Evolutionary conservation across 2,113 vertebrate genomes (phyloP).

Genomic region (Hydrolagus affinis): DNA sequence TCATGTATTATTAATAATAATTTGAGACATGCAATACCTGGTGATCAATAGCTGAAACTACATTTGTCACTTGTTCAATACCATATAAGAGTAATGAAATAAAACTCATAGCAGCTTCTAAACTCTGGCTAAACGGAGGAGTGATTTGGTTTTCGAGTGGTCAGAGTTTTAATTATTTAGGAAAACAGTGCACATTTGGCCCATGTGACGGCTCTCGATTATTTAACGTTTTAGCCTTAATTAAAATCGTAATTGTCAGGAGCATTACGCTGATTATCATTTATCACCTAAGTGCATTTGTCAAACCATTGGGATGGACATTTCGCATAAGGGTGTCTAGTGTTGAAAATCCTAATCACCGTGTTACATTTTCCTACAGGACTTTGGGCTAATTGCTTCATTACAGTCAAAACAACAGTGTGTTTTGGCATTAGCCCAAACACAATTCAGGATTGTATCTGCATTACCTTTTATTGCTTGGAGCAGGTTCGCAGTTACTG

Average conservation of each 20-base stretch:
- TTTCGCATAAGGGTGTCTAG: slow-evolving; percentile 21
- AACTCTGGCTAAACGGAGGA: too few species aligned
- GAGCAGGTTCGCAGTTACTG: not conserved
- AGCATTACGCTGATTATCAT: slow-evolving; percentile 25
- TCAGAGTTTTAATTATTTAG: slow-evolving; percentile 18
- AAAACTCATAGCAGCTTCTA: too few species aligned
- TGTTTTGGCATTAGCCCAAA: slow-evolving; percentile 29
- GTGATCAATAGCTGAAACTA: too few species aligned
- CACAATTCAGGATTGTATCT: slow-evolving; percentile 18
- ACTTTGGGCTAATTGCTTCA: slow-evolving; percentile 31
- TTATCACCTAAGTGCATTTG: slow-evolving; percentile 29
- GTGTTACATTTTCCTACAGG: slow-evolving; percentile 31
- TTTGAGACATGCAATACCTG: too few species aligned
- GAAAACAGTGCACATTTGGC: too few species aligned
- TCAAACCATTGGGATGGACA: slow-evolving; percentile 29
- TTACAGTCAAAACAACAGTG: slow-evolving; percentile 32
- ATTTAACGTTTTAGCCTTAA: slow-evolving; percentile 2
- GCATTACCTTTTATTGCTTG: slow-evolving; percentile 9
- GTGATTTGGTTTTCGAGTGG: not conserved
- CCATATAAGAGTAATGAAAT: too few species aligned
- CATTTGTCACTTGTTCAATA: too few species aligned
- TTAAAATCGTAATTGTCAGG: slow-evolving; percentile 10
- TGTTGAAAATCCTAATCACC: slow-evolving; percentile 31
- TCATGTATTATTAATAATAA: too few species aligned
- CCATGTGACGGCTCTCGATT: not conserved